phyloP scores from a whole-genome alignment of 2,888 invertebrate genomes.

The Thyatira batis region DNA sequence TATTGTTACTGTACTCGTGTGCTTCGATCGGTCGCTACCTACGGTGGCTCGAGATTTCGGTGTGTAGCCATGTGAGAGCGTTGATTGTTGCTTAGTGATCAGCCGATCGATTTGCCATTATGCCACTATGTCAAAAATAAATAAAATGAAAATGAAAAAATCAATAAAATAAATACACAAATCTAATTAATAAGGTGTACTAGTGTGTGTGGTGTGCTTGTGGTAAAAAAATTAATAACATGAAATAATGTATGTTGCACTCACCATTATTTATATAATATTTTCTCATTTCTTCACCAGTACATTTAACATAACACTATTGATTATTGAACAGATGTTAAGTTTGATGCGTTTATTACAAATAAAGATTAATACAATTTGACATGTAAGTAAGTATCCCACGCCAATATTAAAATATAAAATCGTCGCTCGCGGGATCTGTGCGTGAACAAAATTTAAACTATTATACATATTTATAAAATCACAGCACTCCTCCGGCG shows the following conservation, averaged over 20 bases:
- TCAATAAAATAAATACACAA: slow-evolving; percentile 40
- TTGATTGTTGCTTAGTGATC: slow-evolving; percentile 43
- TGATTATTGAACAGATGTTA: slow-evolving; percentile 17
- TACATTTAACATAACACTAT: slow-evolving; percentile 30
- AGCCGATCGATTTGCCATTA: slow-evolving; percentile 59
- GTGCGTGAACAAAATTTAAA: not conserved
- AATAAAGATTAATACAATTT: slow-evolving; percentile 1
- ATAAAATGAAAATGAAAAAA: slow-evolving; percentile 40
- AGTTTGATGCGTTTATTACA: slow-evolving; percentile 4
- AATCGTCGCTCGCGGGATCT: slow-evolving; percentile 18
- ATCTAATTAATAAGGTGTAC: slow-evolving; percentile 22
- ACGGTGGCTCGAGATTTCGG: slow-evolving; percentile 20
- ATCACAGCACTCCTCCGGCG: not conserved
- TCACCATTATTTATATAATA: slow-evolving; percentile 31
- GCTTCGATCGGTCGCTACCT: not conserved
- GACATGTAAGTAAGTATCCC: slow-evolving; percentile 4
- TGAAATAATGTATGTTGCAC: slow-evolving; percentile 31
- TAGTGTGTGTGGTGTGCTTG: slow-evolving; percentile 18
- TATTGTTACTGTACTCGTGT: not conserved
- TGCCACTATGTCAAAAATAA: slow-evolving; percentile 74
- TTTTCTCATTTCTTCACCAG: slow-evolving; percentile 23
- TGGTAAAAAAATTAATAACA: slow-evolving; percentile 34
- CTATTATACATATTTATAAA: not conserved
- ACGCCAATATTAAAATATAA: slow-evolving; percentile 11
- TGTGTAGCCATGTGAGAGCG: slow-evolving; percentile 54